Conservation (phyloP, 2,888 invertebrate species). For the Pedicia rivosa region DNA sequence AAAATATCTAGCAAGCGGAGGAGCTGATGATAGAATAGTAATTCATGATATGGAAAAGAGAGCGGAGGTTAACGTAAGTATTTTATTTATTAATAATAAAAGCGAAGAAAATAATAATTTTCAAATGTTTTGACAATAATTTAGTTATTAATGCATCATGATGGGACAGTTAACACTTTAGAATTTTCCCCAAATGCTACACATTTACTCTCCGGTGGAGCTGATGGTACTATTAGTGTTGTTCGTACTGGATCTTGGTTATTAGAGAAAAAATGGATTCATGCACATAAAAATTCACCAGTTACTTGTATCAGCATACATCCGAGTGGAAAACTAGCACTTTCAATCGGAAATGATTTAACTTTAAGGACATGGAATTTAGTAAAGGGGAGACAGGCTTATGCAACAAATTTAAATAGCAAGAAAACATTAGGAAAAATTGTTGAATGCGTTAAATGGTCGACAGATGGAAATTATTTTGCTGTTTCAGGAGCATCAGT, state of each 20-base stretch:
- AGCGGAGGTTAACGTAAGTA: conserved; percentile 41
- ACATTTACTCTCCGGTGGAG: conserved; percentile 68
- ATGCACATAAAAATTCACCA: conserved; percentile 65
- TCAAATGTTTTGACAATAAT: conserved; percentile 2
- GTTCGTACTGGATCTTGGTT: conserved; percentile 76
- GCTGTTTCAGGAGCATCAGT: conserved; percentile 52
- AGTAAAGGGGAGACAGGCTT: conserved; percentile 79
- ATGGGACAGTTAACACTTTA: conserved; percentile 65
- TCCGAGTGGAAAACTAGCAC: conserved; percentile 74
- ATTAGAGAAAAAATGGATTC: conserved; percentile 63
- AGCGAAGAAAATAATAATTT: not conserved
- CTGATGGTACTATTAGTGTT: conserved; percentile 70
- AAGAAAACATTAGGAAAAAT: conserved; percentile 33
- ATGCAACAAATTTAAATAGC: conserved; percentile 68
- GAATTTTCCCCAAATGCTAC: conserved; percentile 60
- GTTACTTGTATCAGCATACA: conserved; percentile 68
- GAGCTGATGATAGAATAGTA: conserved; percentile 76
- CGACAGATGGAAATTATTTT: conserved; percentile 61
- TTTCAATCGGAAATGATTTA: conserved; percentile 73
- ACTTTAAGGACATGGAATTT: conserved; percentile 87
- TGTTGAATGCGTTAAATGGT: conserved; percentile 47
- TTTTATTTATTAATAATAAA: not conserved
- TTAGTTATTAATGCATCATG: conserved; percentile 52
- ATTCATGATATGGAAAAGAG: conserved; percentile 67
- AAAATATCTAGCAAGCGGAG: conserved; percentile 69